Evolutionary conservation across 1,140 invertebrate species (phyloP).

Genomic region (Drosophila watanabei): DNA sequence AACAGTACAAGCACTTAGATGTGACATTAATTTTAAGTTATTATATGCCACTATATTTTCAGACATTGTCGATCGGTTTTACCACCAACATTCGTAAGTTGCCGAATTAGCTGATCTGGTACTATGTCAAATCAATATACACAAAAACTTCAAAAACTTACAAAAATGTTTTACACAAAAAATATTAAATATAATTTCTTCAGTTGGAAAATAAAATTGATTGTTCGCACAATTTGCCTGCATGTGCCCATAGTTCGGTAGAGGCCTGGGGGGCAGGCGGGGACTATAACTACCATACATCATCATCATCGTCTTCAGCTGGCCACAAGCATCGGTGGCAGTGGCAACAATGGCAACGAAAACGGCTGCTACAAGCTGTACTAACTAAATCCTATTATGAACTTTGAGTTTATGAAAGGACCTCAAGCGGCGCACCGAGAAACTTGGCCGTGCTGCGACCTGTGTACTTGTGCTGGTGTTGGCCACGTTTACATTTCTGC

Average conservation of each 20-base stretch:
- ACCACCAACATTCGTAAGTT: too few relatives aligned
- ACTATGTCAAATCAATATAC: too few relatives aligned
- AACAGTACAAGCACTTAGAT: too few relatives aligned
- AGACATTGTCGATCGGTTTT: too few relatives aligned
- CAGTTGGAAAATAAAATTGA: neutral
- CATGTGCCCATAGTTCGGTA: constrained; percentile 33
- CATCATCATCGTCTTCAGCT: constrained; percentile 69
- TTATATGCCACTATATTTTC: too few relatives aligned
- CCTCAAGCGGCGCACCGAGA: constrained; percentile 72
- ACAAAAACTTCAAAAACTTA: too few relatives aligned
- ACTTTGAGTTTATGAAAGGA: constrained; percentile 80
- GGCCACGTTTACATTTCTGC: constrained; percentile 75
- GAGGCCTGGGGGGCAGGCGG: constrained; percentile 20
- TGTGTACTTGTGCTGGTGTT: constrained; percentile 7
- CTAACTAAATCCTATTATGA: constrained; percentile 81
- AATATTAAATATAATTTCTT: too few relatives aligned
- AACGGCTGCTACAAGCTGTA: constrained; percentile 64
- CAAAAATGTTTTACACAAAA: neutral
- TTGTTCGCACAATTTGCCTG: constrained; percentile 5
- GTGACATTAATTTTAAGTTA: too few relatives aligned
- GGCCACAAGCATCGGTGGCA: constrained; percentile 28
- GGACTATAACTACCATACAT: constrained; percentile 55
- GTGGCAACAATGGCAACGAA: constrained; percentile 36
- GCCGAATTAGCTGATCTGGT: too few relatives aligned
- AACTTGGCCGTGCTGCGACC: constrained; percentile 36